Evolutionary conservation across 2,113 vertebrate species (phyloP).

Genomic region (Atractosteus spatula): DNA sequence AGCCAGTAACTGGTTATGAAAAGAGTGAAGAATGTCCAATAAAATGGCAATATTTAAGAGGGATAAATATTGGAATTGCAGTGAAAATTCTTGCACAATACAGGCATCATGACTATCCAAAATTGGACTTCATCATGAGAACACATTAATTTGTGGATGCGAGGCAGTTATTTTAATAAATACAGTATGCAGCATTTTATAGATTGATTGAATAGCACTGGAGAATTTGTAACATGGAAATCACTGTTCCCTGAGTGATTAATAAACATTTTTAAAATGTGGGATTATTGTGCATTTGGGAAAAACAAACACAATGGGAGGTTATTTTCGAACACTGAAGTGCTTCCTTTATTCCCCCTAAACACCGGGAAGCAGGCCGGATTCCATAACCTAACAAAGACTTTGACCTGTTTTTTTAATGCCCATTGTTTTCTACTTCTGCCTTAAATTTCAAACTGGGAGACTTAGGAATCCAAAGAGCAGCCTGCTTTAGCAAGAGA

Average conservation of each 20-base stretch:
- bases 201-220: slow-evolving; percentile 51
- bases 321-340: neutral
- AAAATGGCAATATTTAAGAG: slow-evolving; percentile 26
- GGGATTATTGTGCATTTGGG: slow-evolving; percentile 58
- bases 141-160: slow-evolving; percentile 24
- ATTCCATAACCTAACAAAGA: slow-evolving; percentile 34
- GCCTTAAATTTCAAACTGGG: no score
- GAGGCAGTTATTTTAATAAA: slow-evolving; percentile 56
- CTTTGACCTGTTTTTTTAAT: slow-evolving; percentile 26
- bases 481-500: slow-evolving; percentile 57
- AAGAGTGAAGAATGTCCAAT: slow-evolving; percentile 27
- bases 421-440: slow-evolving; percentile 24
- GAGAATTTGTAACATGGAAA: slow-evolving; percentile 64
- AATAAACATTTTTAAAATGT: slow-evolving; percentile 65
- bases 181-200: slow-evolving; percentile 69
- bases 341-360: slow-evolving; percentile 31
- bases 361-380: slow-evolving; percentile 47
- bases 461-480: slow-evolving; percentile 45
- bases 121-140: slow-evolving; percentile 30
- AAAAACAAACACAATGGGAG: slow-evolving; percentile 42
- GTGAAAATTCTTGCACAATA: neutral
- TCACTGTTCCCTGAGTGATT: slow-evolving; percentile 57
- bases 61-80: no score
- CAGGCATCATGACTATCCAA: slow-evolving; percentile 26
- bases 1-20: slow-evolving; percentile 25